phyloP scores from a whole-genome alignment of 2,113 vertebrate species.

The Pedionomus torquatus region DNA sequence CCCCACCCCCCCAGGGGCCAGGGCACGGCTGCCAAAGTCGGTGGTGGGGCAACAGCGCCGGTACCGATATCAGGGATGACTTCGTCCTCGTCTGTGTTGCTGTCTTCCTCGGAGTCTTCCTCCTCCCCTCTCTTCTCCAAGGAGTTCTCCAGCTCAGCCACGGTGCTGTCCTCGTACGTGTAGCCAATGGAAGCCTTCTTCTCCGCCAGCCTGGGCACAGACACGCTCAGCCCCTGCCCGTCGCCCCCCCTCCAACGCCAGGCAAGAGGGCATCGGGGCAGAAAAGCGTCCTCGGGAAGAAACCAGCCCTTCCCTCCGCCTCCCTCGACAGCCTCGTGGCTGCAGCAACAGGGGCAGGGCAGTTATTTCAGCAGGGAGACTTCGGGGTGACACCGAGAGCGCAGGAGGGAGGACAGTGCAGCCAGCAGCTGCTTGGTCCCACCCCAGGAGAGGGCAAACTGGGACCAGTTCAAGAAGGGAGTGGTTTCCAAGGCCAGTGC shows the following conservation, averaged over 20 bases:
- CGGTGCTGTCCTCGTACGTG: conserved; percentile 94
- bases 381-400: background rate
- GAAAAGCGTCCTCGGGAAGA: background rate
- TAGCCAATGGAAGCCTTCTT: conserved; percentile 95
- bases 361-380: fast-evolving
- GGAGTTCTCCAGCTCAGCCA: conserved; percentile 82
- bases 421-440: background rate
- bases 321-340: background rate
- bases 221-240: background rate
- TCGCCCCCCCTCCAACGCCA: background rate
- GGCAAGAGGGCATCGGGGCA: no score
- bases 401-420: background rate
- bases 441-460: background rate
- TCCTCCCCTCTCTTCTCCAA: conserved; percentile 84
- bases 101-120: conserved; percentile 90
- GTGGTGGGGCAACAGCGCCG: fast-evolving
- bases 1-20: fast-evolving
- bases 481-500: background rate
- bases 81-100: conserved; percentile 93
- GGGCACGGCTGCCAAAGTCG: fast-evolving
- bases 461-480: background rate
- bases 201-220: conserved; percentile 83
- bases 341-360: background rate
- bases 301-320: background rate
- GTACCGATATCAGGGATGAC: conserved; percentile 95